phyloP scores from a whole-genome alignment of 2,797 vertebrate genomes.

The Alfaro cultratus region DNA sequence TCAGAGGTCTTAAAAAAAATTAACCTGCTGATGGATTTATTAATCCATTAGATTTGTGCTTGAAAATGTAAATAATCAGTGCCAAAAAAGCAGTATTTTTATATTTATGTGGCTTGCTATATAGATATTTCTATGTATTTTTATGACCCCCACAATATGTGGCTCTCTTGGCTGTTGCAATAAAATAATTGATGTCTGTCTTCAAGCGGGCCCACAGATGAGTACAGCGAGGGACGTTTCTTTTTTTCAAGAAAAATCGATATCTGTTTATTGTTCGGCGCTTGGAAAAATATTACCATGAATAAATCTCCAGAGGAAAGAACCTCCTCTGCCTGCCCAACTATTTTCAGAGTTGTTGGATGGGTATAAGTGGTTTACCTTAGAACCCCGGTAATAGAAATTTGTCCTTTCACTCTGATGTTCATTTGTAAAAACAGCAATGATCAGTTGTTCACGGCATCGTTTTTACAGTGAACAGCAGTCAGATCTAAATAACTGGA shows the following conservation, averaged over 20 bases:
- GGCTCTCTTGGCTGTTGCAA: not conserved
- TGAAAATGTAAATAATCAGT: not conserved
- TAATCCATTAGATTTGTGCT: not conserved
- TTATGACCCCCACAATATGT: not conserved
- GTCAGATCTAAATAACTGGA: not conserved
- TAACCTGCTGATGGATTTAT: not conserved
- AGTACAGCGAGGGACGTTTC: not conserved
- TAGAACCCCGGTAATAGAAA: not conserved
- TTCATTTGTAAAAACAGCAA: not conserved
- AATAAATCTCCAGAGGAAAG: not conserved
- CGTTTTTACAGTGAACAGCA: slow-evolving; percentile 7
- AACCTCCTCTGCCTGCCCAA: no score
- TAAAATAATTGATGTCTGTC: slow-evolving; percentile 2
- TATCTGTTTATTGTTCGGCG: not conserved
- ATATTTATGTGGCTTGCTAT: not conserved
- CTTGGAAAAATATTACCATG: not conserved
- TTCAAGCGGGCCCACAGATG: not conserved
- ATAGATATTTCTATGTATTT: slow-evolving; percentile 4
- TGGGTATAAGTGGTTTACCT: not conserved
- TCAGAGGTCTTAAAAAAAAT: slow-evolving; percentile 6
- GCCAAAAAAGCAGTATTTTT: not conserved
- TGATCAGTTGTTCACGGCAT: not conserved
- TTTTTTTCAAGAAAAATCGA: slow-evolving; percentile 8
- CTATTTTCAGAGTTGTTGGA: not conserved
- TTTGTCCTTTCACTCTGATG: not conserved